Conservation (phyloP, 2,113 vertebrate genomes). For the Ptychochromis oligacanthus region DNA sequence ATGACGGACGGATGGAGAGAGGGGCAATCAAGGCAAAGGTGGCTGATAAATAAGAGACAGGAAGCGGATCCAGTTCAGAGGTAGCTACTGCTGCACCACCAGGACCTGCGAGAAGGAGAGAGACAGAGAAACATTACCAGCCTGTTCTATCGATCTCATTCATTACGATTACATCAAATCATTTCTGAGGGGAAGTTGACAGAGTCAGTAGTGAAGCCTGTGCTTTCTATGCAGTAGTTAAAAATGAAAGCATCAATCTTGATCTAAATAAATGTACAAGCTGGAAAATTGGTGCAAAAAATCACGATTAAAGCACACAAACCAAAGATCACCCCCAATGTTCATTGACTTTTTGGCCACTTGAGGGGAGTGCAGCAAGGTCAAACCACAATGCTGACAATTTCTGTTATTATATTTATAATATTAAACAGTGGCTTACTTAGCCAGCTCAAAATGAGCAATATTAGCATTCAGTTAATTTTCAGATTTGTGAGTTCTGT, state of each 20-base stretch:
- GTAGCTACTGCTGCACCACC: conserved; percentile 57
- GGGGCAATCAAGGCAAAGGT: conserved; percentile 52
- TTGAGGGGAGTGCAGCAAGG: background rate
- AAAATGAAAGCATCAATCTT: background rate
- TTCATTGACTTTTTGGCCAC: background rate
- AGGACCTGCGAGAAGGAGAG: conserved; percentile 43
- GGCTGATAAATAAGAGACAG: conserved; percentile 57
- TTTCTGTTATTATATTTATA: background rate
- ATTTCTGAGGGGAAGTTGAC: background rate
- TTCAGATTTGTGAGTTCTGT: background rate
- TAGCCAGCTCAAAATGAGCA: background rate
- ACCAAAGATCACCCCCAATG: background rate
- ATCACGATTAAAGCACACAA: background rate
- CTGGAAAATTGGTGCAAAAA: background rate
- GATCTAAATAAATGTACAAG: background rate
- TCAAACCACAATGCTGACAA: background rate
- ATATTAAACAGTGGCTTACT: background rate
- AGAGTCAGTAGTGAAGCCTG: background rate
- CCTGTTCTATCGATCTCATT: conserved; percentile 29
- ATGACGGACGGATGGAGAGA: conserved; percentile 54
- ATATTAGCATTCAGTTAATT: background rate
- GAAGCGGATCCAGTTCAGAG: conserved; percentile 63
- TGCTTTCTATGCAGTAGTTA: background rate
- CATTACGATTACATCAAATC: conserved; percentile 24
- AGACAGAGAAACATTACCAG: conserved; percentile 36